Conservation (phyloP, 2,113 vertebrate species). For the Dasyornis broadbenti region DNA sequence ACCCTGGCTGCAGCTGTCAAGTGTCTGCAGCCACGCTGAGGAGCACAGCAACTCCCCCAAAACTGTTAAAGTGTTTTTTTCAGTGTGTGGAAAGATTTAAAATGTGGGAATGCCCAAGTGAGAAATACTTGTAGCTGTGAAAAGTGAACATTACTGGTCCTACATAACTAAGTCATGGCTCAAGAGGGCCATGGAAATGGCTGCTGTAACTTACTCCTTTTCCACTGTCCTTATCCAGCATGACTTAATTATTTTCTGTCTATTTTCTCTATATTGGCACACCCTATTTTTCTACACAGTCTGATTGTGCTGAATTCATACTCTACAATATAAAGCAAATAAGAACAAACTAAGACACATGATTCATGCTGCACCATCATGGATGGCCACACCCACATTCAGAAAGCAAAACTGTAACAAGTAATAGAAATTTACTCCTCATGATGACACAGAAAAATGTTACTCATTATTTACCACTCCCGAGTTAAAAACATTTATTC, state of each 20-base stretch:
- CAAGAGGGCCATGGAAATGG: neutral
- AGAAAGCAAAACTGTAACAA: neutral
- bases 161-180: neutral
- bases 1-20: neutral
- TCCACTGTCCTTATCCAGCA: neutral
- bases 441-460: neutral
- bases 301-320: neutral
- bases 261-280: neutral
- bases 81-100: neutral
- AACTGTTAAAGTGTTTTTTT: neutral
- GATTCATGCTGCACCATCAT: accelerated
- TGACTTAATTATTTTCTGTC: neutral
- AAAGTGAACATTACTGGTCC: neutral
- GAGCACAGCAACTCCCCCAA: neutral
- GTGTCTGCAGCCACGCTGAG: neutral
- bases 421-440: neutral
- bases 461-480: neutral
- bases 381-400: accelerated
- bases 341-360: neutral
- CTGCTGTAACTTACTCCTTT: neutral
- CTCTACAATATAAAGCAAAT: neutral
- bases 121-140: neutral
- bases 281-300: neutral
- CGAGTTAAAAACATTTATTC: neutral
- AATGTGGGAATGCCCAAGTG: accelerated